Evolutionary conservation across 2,797 vertebrate species (phyloP).

Genomic region (Glyptemys insculpta): DNA sequence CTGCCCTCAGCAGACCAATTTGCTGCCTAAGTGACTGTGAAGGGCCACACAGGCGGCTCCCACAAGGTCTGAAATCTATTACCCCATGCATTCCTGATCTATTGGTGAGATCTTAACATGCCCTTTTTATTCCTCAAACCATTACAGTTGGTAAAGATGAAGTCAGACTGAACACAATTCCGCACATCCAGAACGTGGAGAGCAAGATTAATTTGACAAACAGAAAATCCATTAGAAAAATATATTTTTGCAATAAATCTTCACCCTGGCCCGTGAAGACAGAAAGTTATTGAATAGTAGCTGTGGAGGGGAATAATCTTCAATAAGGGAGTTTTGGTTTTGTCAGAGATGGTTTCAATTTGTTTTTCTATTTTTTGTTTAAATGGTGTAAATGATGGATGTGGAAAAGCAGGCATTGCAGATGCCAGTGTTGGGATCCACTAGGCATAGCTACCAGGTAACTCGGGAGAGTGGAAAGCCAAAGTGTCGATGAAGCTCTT

Average conservation of each 20-base stretch:
- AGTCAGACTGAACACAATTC: background rate
- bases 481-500: no score
- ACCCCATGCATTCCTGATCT: background rate
- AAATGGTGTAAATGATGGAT: background rate
- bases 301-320: conserved; percentile 30
- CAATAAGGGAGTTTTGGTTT: background rate
- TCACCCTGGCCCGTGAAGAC: background rate
- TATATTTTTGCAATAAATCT: conserved; percentile 25
- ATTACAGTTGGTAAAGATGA: background rate
- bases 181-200: background rate
- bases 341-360: background rate
- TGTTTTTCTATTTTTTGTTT: background rate
- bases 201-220: conserved; percentile 10
- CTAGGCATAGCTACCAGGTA: no score
- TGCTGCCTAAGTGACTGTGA: conserved; percentile 15
- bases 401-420: background rate
- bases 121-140: background rate
- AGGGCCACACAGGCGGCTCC: background rate
- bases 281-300: conserved; percentile 12
- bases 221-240: background rate
- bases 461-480: no score
- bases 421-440: no score
- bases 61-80: background rate
- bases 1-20: background rate
- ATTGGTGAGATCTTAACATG: background rate